Evolutionary conservation across 2,113 vertebrate species (phyloP).

Genomic region (Sclerurus mexicanus): DNA sequence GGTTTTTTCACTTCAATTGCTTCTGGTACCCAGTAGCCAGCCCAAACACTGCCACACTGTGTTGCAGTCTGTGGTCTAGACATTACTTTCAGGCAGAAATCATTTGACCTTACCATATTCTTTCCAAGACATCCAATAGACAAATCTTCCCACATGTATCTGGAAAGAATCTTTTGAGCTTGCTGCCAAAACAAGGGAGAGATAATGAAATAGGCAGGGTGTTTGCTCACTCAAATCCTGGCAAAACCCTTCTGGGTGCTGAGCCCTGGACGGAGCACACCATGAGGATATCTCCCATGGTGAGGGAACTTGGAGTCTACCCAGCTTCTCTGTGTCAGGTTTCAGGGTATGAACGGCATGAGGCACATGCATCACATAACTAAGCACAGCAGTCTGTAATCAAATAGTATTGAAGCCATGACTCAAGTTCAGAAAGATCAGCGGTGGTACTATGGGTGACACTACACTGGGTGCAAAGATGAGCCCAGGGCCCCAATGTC

Average conservation of each 20-base stretch:
- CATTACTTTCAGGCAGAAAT: not conserved
- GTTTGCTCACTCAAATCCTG: not conserved
- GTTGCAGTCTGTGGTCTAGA: not conserved
- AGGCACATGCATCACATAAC: not conserved
- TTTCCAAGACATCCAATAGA: not conserved
- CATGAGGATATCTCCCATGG: not conserved
- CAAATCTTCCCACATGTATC: not conserved
- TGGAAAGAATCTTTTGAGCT: not conserved
- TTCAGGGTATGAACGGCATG: not conserved
- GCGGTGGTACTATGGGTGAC: fast-evolving
- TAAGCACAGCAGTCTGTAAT: not conserved
- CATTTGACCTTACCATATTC: not conserved
- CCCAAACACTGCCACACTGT: fast-evolving
- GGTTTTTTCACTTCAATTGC: not conserved
- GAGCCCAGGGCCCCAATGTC: not conserved
- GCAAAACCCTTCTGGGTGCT: not conserved
- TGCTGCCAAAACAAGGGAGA: not conserved
- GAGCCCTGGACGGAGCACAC: not conserved
- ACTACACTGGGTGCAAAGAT: not conserved
- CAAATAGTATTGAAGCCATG: not conserved
- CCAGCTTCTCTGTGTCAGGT: not conserved
- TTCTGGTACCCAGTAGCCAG: not conserved
- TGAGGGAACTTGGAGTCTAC: not conserved
- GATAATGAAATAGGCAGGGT: not conserved
- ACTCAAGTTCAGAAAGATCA: not conserved